Evolutionary conservation across 2,113 vertebrate genomes (phyloP), one percentile per base, ranked within the genome.

Genomic region (Cyanoliseus patagonus): DNA sequence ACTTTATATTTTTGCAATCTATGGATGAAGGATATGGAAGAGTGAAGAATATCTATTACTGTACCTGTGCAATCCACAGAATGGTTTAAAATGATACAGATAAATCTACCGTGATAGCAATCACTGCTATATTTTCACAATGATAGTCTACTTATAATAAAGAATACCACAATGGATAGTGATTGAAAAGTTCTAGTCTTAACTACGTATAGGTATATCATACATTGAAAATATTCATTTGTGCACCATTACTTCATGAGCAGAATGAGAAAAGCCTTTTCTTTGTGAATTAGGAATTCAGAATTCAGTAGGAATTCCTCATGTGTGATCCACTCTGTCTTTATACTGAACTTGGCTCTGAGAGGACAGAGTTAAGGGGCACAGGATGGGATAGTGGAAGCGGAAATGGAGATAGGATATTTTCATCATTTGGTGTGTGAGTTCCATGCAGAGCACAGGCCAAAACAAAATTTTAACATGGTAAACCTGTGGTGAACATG

Each of bases 251-350:
- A 25, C 27, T 90, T 88, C 47, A 42, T 39, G 70, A 74, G 7
- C 2, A 1, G 39, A 92, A 80, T 64, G 7, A 59, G 41, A 49
- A 59, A 84, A 86, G 13, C 9, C 13, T 88, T 91, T 93, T 78
- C 89, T 91, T 91, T 96, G 87, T 92, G 92, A 95, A 90, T 86
- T 64, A 95, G 84, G n/a, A 97, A 88, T 70, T 67, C 31, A 46
- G 53, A 39, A 76, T 59, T 73, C 76, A 63, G 28, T 44, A 81
- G 47, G 39, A 95, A 82, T 69, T 20, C 15, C 28, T 83, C n/a
- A n/a, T 27, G 12, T 64, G 17, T 37, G 39, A 88, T 72, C 37
- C 14, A 57, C 35, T 61, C 19, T 42, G 31, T 35, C 30, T 75
- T 46, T 31, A 42, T 46, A 52, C 31, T 62, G 53, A 87, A 53